Conservation (phyloP, 2,797 vertebrate species). For the Cynopterus sphinx region DNA sequence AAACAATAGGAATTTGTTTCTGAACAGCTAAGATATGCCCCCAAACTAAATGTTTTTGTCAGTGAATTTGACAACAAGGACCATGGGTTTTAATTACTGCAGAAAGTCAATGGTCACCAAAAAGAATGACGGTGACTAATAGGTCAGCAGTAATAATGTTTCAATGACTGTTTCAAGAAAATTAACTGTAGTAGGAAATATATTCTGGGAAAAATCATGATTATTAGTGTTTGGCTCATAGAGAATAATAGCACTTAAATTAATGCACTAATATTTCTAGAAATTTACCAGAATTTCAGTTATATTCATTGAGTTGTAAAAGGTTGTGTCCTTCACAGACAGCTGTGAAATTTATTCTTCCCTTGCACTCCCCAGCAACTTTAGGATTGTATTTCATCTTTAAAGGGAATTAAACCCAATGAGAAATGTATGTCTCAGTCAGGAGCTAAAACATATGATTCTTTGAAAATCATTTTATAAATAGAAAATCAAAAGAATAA, state of each 20-base stretch:
- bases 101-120: not conserved
- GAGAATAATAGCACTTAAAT: not conserved
- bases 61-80: not conserved
- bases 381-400: not conserved
- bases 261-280: not conserved
- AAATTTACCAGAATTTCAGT: not conserved
- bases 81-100: not conserved
- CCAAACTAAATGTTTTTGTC: not conserved
- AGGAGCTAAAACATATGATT: not conserved
- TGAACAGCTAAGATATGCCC: not conserved
- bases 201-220: not conserved
- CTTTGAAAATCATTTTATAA: slow-evolving; percentile 40
- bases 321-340: not conserved
- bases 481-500: not conserved
- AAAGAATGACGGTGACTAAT: not conserved
- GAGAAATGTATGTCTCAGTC: not conserved
- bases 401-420: not conserved
- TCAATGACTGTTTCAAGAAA: not conserved
- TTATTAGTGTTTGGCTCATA: not conserved
- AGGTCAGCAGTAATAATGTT: not conserved
- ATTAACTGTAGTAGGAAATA: not conserved
- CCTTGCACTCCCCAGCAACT: not conserved
- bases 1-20: not conserved
- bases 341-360: not conserved
- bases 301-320: not conserved